phyloP scores from a whole-genome alignment of 2,888 invertebrate species.

The Meganola albula region DNA sequence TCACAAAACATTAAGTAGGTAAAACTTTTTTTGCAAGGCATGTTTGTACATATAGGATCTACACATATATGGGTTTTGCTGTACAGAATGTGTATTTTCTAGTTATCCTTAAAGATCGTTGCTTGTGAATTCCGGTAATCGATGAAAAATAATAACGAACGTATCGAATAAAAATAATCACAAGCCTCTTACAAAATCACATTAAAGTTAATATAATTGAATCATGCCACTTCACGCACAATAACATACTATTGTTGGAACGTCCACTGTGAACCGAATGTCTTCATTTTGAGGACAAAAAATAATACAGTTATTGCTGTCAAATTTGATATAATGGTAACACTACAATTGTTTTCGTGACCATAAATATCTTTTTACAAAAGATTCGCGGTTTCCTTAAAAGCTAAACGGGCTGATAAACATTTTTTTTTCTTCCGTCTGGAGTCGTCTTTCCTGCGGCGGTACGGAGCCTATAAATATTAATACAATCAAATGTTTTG shows the following conservation, averaged over 20 bases:
- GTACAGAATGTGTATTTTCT: no score
- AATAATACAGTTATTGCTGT: constrained; percentile 73
- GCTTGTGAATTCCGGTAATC: no score
- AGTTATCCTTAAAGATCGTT: no score
- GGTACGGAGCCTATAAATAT: constrained; percentile 72
- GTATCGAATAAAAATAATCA: constrained; percentile 14
- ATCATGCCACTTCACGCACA: constrained; percentile 39
- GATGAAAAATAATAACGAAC: constrained; percentile 18
- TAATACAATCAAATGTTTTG: constrained; percentile 79
- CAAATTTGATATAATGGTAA: constrained; percentile 74
- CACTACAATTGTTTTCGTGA: constrained; percentile 73
- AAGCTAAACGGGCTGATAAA: constrained; percentile 76
- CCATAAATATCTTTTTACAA: constrained; percentile 75
- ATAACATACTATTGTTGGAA: constrained; percentile 47
- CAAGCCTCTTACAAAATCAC: constrained; percentile 27
- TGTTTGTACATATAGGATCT: no score
- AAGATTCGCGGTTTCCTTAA: constrained; percentile 76
- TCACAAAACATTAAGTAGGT: no score
- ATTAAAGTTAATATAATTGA: constrained; percentile 31
- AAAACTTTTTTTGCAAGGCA: no score
- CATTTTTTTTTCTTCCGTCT: constrained; percentile 67
- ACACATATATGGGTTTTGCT: no score
- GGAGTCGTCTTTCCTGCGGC: constrained; percentile 69
- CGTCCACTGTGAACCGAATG: constrained; percentile 49
- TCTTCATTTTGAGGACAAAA: constrained; percentile 63